Evolutionary conservation across 2,113 vertebrate species (phyloP).

Genomic region (Pygoscelis antarcticus): DNA sequence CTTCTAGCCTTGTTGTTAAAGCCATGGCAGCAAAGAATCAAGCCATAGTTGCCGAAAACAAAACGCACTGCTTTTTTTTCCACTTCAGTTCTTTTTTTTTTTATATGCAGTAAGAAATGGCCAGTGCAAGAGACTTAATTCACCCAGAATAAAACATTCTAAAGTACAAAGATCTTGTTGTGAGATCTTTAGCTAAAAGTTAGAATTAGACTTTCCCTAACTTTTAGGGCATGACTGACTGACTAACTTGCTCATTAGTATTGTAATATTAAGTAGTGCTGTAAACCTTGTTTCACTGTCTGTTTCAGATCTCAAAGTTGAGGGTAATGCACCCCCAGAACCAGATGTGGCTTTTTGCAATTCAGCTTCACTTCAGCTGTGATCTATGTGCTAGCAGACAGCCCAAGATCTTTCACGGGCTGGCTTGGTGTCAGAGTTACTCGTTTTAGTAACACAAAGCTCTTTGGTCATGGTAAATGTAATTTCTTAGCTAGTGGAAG

Average conservation of each 20-base stretch:
- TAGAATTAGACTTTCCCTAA: not conserved
- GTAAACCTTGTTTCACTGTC: not conserved
- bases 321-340: not conserved
- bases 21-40: slow-evolving; percentile 43
- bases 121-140: not conserved
- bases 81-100: not conserved
- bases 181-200: not conserved
- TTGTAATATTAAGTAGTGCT: not conserved
- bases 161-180: not conserved
- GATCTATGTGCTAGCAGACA: not conserved
- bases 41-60: not conserved
- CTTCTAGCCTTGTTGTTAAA: slow-evolving; percentile 49
- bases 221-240: not conserved
- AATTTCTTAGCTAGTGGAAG: not conserved
- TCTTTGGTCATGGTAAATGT: accelerated
- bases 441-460: too few species aligned
- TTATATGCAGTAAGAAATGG: not conserved
- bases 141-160: not conserved
- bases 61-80: not conserved
- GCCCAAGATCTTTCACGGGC: accelerated
- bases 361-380: not conserved
- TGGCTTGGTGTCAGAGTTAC: accelerated
- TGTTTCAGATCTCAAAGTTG: not conserved
- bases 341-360: not conserved
- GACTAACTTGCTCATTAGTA: not conserved